phyloP scores from a whole-genome alignment of 1,140 invertebrate genomes.

The Capitella teleta region DNA sequence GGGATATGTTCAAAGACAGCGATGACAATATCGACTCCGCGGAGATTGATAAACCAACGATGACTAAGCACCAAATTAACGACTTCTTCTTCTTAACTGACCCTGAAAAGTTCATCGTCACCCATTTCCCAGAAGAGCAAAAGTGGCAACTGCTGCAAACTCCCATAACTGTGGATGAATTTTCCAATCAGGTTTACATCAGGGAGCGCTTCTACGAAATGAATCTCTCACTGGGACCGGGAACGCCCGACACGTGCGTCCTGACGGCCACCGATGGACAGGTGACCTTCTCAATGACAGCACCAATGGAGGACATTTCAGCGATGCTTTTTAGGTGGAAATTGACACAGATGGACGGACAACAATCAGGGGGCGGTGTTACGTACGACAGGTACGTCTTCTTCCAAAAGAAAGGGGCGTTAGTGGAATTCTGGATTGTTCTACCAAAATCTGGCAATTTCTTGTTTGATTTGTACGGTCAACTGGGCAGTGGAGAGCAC shows the following conservation, averaged over 20 bases:
- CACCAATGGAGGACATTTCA: too few species aligned
- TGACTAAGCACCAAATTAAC: conserved; percentile 20
- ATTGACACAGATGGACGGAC: too few species aligned
- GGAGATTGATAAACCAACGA: neutral
- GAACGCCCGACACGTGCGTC: conserved; percentile 21
- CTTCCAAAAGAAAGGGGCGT: too few species aligned
- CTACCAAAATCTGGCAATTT: too few species aligned
- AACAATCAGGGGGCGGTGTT: too few species aligned
- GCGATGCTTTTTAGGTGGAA: too few species aligned
- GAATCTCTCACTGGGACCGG: conserved; percentile 15
- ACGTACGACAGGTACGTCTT: too few species aligned
- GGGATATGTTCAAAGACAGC: too few species aligned
- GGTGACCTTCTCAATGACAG: too few species aligned
- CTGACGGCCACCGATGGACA: conserved; percentile 22
- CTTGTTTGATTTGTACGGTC: too few species aligned
- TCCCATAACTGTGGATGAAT: conserved; percentile 18
- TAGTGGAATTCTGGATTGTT: too few species aligned
- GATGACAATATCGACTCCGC: neutral
- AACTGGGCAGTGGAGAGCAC: too few species aligned
- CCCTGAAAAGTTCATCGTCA: conserved; percentile 29
- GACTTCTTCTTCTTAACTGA: conserved; percentile 37
- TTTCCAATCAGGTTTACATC: conserved; percentile 23
- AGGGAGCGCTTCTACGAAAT: conserved; percentile 32
- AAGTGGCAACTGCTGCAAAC: conserved; percentile 28
- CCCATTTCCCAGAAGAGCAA: conserved; percentile 28